phyloP scores from a whole-genome alignment of 2,113 vertebrate genomes.

The Tetrax tetrax region DNA sequence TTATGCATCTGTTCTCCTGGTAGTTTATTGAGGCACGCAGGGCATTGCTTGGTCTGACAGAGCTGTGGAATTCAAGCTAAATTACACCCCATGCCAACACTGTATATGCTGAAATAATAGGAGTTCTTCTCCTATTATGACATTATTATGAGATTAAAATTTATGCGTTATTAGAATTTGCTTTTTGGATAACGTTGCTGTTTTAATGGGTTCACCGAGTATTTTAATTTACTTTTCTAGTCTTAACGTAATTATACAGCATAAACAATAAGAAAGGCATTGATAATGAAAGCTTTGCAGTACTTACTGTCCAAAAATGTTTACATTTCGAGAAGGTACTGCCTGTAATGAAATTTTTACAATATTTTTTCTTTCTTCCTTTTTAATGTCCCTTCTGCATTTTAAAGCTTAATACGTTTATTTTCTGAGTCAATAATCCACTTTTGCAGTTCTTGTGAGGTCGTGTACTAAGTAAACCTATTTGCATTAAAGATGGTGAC shows the following conservation, averaged over 20 bases:
- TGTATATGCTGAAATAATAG: neutral
- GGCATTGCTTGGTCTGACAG: neutral
- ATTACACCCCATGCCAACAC: neutral
- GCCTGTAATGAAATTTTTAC: neutral
- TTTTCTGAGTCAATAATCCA: conserved; percentile 3
- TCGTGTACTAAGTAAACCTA: neutral
- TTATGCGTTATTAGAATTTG: neutral
- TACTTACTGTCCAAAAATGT: neutral
- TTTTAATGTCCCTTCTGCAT: neutral
- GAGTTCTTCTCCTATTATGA: neutral
- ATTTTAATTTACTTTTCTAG: conserved; percentile 1
- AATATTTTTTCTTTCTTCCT: fast-evolving
- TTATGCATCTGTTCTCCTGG: conserved; percentile 3
- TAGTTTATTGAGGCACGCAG: neutral
- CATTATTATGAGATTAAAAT: conserved; percentile 33
- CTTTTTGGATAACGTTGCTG: neutral
- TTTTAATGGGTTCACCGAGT: neutral
- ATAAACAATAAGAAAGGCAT: neutral
- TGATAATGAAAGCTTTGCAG: conserved; percentile 20
- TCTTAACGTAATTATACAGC: neutral
- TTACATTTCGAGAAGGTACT: neutral
- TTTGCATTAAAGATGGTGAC: conserved; percentile 20
- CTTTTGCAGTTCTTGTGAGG: neutral
- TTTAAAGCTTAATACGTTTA: neutral
- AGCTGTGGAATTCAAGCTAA: neutral